Conservation (phyloP, 2,888 invertebrate genomes). For the Aelia acuminata region DNA sequence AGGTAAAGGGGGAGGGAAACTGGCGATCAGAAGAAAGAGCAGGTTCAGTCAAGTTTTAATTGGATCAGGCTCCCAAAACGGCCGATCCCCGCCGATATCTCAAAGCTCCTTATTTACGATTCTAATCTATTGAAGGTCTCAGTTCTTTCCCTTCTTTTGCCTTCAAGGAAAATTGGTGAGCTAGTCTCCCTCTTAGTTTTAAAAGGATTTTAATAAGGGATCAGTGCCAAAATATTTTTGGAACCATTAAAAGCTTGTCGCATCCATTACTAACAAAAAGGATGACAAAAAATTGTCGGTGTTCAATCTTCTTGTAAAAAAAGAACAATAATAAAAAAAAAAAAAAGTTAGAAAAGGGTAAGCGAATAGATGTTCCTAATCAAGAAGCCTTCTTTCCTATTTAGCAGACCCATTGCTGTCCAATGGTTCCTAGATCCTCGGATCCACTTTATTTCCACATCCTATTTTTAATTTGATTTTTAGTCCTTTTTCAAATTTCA, state of each 20-base stretch:
- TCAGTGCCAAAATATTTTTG: conserved; percentile 5
- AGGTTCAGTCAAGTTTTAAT: conserved; percentile 41
- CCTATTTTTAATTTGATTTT: no score
- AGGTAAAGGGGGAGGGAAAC: neutral
- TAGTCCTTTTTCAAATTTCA: no score
- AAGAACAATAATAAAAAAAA: no score
- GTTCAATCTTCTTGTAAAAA: neutral
- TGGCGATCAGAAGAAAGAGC: conserved; percentile 43
- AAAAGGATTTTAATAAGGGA: neutral
- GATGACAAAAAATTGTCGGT: neutral
- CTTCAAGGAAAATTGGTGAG: neutral
- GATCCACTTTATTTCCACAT: no score
- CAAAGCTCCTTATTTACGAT: conserved; percentile 50
- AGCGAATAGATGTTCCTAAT: no score
- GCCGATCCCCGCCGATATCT: conserved; percentile 3
- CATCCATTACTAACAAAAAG: neutral
- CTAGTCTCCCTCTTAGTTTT: neutral
- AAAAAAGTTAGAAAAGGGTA: no score
- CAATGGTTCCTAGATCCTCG: no score
- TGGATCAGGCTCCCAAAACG: conserved; percentile 39
- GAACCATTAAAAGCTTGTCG: neutral
- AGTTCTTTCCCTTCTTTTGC: conserved; percentile 31
- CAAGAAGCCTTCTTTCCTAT: no score
- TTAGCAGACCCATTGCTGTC: no score
- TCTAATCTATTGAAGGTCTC: conserved; percentile 44